Base-by-base conservation (phyloP, 2,113 vertebrate genomes). In the Butastur rufipennis region DNA sequence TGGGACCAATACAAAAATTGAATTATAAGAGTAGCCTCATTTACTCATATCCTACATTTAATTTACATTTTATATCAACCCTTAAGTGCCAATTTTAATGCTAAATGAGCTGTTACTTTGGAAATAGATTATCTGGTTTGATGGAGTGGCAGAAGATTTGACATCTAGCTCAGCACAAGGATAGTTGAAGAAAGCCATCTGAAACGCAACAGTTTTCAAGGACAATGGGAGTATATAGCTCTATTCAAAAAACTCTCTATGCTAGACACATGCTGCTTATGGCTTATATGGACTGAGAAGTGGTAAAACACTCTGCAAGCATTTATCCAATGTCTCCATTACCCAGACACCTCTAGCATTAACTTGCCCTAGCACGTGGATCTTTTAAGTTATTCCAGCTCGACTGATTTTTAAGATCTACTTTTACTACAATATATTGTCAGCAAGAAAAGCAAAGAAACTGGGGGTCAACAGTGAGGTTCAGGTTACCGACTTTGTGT, bases 51-150 rank as follows among this genome's bases (percentile, higher is more conserved):
- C 92, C 45, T 91, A 93, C 63, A 89, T 95, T 95, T 96, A 89
- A 96, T 96, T 96, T 96, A 86, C 90, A 96, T 97, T 95, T 97
- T 96, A 86, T 97, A 95, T 95, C 91, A 96, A 92, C 34, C 10
- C 48, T 86, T 95, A 96, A 95, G 80, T 96, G 88, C 59, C 78
- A 92, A 92, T 95, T 96, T 93, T 96, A 92, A 94, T 96, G 74
- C n/a, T 95, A 97, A 97, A 97, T 91, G 84, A 90, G 36, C 88
- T 81, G 86, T 95, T 97, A 92, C 85, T 94, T 94, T 94, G 55
- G 92, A 97, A 97, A 95, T 90, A 94, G 90, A 88, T 96, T 86
- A 62, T 95, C 84, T 95, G 75, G 53, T 81, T 96, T 97, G 75
- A 95, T 96, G 56, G 61, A 93, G 53, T 86, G 78, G 67, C 81